Conservation (phyloP, 2,113 vertebrate species). For the Clarias batrachus region DNA sequence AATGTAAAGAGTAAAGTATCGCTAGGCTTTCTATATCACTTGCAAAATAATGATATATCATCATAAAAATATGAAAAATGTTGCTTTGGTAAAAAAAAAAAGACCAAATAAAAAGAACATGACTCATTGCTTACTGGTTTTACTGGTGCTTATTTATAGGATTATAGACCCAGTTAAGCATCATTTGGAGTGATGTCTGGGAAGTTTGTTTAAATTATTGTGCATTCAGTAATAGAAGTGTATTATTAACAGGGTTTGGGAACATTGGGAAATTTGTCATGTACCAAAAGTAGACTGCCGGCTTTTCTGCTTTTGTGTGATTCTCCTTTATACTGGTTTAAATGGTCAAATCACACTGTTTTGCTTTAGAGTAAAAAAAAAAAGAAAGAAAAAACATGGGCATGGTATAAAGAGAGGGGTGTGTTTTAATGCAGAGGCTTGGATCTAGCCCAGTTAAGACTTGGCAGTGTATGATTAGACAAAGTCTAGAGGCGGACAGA, state of each 20-base stretch:
- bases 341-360: conserved; percentile 50
- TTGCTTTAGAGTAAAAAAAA: conserved; percentile 50
- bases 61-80: not conserved
- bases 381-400: conserved; percentile 22
- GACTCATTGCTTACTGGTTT: not conserved
- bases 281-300: not conserved
- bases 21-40: not conserved
- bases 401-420: conserved; percentile 20
- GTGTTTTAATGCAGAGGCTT: conserved; percentile 34
- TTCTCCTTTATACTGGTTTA: conserved; percentile 27
- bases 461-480: conserved; percentile 62
- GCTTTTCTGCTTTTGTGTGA: conserved; percentile 10
- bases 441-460: conserved; percentile 64
- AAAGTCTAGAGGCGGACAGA: conserved; percentile 34
- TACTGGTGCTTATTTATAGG: not conserved
- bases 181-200: not conserved
- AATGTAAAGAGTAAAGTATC: not conserved
- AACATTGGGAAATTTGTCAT: conserved; percentile 7
- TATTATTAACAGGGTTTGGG: not conserved
- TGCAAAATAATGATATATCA: not conserved
- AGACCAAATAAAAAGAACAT: conserved; percentile 17
- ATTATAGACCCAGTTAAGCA: not conserved
- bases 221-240: not conserved
- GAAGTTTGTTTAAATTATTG: conserved; percentile 6
- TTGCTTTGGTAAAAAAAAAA: conserved; percentile 7